Percentiles rank a stretch among this genome's conserved stretches.
These are phyloP conservation scores for Gnathonemus longibarbis DNA, from an alignment of 2,113 vertebrate species.

Conservation along the genomic window DNA sequence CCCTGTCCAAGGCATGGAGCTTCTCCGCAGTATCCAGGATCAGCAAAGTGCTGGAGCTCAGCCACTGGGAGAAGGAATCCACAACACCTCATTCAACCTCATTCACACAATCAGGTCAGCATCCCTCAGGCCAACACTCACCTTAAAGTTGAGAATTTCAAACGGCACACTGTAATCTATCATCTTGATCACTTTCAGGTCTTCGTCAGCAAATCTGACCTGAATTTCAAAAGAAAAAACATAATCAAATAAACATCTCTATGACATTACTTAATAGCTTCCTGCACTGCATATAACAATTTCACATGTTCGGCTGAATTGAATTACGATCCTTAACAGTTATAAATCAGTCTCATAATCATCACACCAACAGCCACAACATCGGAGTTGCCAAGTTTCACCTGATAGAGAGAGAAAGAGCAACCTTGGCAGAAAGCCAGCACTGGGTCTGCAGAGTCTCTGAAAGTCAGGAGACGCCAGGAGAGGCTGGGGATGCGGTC, in stretches of 20 bases:
- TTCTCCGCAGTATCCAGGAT: slow-evolving; percentile 12
- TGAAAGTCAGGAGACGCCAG: slow-evolving; percentile 19
- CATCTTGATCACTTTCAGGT: slow-evolving; percentile 16
- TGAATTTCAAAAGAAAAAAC: not conserved
- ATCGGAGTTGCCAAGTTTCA: not conserved
- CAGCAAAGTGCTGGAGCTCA: slow-evolving; percentile 17
- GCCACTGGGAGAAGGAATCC: slow-evolving; percentile 15
- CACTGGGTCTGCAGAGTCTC: slow-evolving; percentile 4
- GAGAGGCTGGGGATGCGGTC: slow-evolving; percentile 19
- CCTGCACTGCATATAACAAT: not conserved
- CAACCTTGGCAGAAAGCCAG: slow-evolving; percentile 26
- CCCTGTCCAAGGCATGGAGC: slow-evolving; percentile 25
- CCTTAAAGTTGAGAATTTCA: slow-evolving; percentile 26
- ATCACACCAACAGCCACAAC: not conserved
- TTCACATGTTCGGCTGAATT: not conserved
- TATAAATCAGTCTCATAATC: not conserved
- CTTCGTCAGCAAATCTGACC: slow-evolving; percentile 14
- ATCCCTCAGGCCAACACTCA: not conserved
- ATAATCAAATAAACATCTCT: not conserved
- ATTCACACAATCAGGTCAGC: not conserved
- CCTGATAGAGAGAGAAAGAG: slow-evolving; percentile 17
- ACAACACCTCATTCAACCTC: not conserved
- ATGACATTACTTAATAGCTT: not conserved
- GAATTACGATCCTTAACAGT: not conserved
- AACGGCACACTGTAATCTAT: slow-evolving; percentile 2